These are phyloP conservation scores for Ctenomys sociabilis DNA, from an alignment of 2,113 vertebrate genomes.

Conservation along the genomic window DNA sequence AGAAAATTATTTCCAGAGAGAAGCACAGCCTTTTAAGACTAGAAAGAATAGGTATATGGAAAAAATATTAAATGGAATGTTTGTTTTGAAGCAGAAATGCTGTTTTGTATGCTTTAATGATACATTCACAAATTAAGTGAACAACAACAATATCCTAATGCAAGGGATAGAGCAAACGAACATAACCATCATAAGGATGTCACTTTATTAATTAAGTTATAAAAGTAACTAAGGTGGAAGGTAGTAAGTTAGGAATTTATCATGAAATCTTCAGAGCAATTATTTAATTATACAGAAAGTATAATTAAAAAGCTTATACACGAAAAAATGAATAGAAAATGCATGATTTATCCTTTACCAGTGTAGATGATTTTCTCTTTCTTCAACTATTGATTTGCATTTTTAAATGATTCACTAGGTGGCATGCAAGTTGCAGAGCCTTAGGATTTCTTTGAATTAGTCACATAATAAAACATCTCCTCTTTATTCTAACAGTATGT, in stretches of 20 bases:
- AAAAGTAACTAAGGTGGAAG: background rate
- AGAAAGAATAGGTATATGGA: background rate
- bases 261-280: background rate
- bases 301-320: background rate
- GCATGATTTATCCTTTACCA: background rate
- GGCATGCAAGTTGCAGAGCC: background rate
- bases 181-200: background rate
- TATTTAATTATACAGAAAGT: background rate
- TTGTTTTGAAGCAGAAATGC: constrained; percentile 24
- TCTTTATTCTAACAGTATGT: background rate
- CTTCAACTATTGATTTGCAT: constrained; percentile 8
- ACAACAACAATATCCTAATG: background rate
- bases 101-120: background rate
- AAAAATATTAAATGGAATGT: background rate
- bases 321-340: constrained; percentile 25
- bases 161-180: background rate
- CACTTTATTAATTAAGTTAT: background rate
- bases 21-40: background rate
- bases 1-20: constrained; percentile 8
- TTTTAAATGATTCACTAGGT: background rate
- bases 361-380: background rate
- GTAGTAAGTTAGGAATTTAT: background rate
- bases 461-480: background rate
- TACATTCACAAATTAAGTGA: background rate
- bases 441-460: constrained; percentile 8